Evolutionary conservation across 2,113 vertebrate species (phyloP), one percentile per base, ranked within the genome.

Genomic region (Macquaria australasica): DNA sequence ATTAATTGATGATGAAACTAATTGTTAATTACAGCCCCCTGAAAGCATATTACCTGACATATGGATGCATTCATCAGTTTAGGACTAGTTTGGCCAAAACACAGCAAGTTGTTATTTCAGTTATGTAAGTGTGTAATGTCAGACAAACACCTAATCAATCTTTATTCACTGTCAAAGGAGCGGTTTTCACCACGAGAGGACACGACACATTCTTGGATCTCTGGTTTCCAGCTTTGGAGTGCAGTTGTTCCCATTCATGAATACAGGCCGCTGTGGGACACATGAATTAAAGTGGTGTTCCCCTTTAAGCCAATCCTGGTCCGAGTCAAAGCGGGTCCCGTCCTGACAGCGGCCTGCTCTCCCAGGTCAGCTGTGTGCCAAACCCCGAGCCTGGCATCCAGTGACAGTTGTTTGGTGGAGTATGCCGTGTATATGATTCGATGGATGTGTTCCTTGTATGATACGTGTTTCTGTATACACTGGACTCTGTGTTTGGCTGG

Each of bases 391-490:
- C 51, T 86, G 86, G 84, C 81, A 82, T 77, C 31, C 50, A 2
- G 41, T 18, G 77, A 75, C 90, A 90, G 93, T 87, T 93, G 88
- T 93, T 91, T 90, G 78, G 59, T 63, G 84, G 59, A 59, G 76
- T 11, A n/a, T 21, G 89, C 41, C 55, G 18, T 43, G 84, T 55
- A 45, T 81, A 62, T 28, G 81, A 21, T 67, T n/a, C 85, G 89
- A 93, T 88, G 73, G 89, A 93, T 92, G 85, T 48, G 77, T 69
- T 87, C 80, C 64, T 43, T 15, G 81, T 90, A 79, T 34, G 83
- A 84, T 83, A 53, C 56, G 34, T 78, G 76, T 45, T 76, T 88
- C 45, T 91, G 91, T 93, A 89, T 88, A 93, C 92, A 91, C 85
- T 81, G 91, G 84, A 53, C 82, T 83, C 71, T 73, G 85, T 84